Evolutionary conservation across 2,888 invertebrate genomes (phyloP).

Genomic region (Scaptodrosophila latifasciaeformis): DNA sequence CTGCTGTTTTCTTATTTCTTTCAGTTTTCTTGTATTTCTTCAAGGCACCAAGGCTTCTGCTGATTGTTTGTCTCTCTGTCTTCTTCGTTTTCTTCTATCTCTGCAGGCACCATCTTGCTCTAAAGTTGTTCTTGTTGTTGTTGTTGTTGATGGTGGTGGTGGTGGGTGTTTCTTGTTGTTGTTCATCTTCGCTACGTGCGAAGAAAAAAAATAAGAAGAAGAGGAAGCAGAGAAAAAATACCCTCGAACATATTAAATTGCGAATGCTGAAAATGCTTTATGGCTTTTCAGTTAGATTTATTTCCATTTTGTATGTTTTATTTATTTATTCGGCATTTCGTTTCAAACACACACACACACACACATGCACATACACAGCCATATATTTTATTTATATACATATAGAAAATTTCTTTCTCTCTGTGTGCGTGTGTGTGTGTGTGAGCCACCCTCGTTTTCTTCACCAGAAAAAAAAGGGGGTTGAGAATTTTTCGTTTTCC

Average conservation of each 20-base stretch:
- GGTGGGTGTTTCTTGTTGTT: slow-evolving; percentile 26
- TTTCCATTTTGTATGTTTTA: slow-evolving; percentile 73
- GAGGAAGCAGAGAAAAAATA: no score
- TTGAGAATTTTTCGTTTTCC: no score
- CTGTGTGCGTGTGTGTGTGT: slow-evolving; percentile 29
- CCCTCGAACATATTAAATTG: slow-evolving; percentile 73
- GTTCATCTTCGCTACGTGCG: slow-evolving; percentile 69
- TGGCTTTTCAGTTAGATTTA: slow-evolving; percentile 75
- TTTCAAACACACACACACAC: slow-evolving; percentile 49
- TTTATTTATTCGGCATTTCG: slow-evolving; percentile 68
- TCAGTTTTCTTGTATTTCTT: slow-evolving; percentile 27
- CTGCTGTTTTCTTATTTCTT: slow-evolving; percentile 22
- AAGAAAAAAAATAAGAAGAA: no score
- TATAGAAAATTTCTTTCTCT: slow-evolving; percentile 21
- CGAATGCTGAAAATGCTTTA: slow-evolving; percentile 75
- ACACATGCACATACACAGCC: slow-evolving; percentile 15
- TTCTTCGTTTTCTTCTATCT: slow-evolving; percentile 22
- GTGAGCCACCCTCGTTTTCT: slow-evolving; percentile 9
- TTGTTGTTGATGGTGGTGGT: slow-evolving; percentile 15
- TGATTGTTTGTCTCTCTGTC: slow-evolving; percentile 38
- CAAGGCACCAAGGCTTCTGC: no score
- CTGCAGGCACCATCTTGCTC: slow-evolving; percentile 62
- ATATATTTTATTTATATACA: slow-evolving; percentile 26
- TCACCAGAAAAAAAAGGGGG: no score
- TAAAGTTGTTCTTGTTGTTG: slow-evolving; percentile 32